Conservation (phyloP, 2,888 invertebrate genomes). For the Drosophila buzzatii region DNA sequence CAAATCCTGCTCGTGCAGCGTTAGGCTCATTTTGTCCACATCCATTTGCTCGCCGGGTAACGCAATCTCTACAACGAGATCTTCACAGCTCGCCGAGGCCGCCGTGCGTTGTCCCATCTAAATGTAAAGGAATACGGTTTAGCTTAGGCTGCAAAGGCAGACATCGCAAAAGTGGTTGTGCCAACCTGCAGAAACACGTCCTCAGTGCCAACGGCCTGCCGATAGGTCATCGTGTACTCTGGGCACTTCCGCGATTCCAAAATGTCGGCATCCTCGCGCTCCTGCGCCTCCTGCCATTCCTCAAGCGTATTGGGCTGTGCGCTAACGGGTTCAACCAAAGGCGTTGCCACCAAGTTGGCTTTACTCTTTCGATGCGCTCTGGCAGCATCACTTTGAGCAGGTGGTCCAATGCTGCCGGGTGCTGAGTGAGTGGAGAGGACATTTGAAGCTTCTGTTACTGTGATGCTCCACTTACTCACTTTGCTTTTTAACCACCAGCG, state of each 20-base stretch:
- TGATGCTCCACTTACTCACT: slow-evolving; percentile 65
- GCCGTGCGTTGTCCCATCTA: slow-evolving; percentile 93
- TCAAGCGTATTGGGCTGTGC: slow-evolving; percentile 68
- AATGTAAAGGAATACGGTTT: slow-evolving; percentile 34
- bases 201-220: slow-evolving; percentile 93
- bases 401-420: slow-evolving; percentile 85
- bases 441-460: neutral
- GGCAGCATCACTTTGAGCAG: slow-evolving; percentile 16
- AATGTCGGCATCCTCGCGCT: slow-evolving; percentile 86
- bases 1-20: slow-evolving; percentile 88
- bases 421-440: slow-evolving; percentile 76
- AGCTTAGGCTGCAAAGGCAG: neutral
- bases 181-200: slow-evolving; percentile 93
- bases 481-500: slow-evolving; percentile 53
- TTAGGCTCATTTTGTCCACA: slow-evolving; percentile 90
- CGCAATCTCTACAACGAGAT: slow-evolving; percentile 91
- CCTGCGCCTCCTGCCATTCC: slow-evolving; percentile 85
- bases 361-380: slow-evolving; percentile 38
- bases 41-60: slow-evolving; percentile 90
- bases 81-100: slow-evolving; percentile 93
- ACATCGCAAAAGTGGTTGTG: neutral
- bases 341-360: slow-evolving; percentile 61
- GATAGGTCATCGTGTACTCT: slow-evolving; percentile 92
- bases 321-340: slow-evolving; percentile 47
- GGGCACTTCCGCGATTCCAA: slow-evolving; percentile 89